These are phyloP conservation scores for Dendrolimus kikuchii DNA, from an alignment of 1,140 invertebrate genomes.

Conservation along the genomic window DNA sequence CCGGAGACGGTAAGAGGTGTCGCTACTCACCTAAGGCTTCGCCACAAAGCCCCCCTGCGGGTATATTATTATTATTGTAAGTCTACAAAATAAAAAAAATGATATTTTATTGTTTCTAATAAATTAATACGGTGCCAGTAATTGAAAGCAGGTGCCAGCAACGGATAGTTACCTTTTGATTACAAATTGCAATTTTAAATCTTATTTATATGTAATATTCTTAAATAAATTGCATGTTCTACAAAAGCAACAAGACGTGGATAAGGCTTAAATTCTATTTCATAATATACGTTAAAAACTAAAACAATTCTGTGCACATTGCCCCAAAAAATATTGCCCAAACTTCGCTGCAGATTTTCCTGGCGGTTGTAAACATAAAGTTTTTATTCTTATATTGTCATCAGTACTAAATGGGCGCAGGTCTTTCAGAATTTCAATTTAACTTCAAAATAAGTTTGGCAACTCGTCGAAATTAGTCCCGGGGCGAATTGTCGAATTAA, in stretches of 20 bases:
- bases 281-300: slow-evolving; percentile 11
- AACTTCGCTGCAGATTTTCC: slow-evolving; percentile 9
- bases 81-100: no score
- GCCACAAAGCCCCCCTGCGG: no score
- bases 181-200: no score
- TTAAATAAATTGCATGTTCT: background rate
- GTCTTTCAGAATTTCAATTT: slow-evolving; percentile 45
- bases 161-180: no score
- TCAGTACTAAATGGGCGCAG: slow-evolving; percentile 21
- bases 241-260: background rate
- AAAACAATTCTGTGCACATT: slow-evolving; percentile 12
- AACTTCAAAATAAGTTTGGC: slow-evolving; percentile 42
- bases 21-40: no score
- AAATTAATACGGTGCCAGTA: no score
- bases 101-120: no score
- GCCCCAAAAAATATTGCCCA: slow-evolving; percentile 6
- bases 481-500: slow-evolving; percentile 18
- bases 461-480: slow-evolving; percentile 37
- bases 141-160: no score
- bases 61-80: no score
- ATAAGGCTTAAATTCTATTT: slow-evolving; percentile 7
- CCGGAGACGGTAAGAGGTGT: no score
- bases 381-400: slow-evolving; percentile 21
- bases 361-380: slow-evolving; percentile 15
- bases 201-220: no score